A percentile compares a stretch with the other conserved stretches of the same genome.
These are phyloP conservation scores for Torymus texanus DNA, from an alignment of 2,888 invertebrate species.

Conservation along the genomic window DNA sequence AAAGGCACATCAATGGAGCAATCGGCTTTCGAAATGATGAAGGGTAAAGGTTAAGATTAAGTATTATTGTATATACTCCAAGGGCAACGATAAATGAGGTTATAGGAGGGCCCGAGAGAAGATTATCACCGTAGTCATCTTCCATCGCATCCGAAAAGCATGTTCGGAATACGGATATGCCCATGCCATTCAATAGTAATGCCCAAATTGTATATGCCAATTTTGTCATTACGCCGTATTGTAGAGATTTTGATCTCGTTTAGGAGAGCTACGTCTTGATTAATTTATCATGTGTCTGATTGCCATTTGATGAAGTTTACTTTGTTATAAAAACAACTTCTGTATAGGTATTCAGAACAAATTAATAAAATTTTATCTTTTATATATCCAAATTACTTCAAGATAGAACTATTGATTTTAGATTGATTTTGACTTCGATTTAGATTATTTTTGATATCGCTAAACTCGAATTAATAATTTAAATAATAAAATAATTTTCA, in stretches of 20 bases:
- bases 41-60: conserved; percentile 63
- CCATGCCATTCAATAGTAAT: conserved; percentile 58
- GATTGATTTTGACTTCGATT: no score
- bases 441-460: no score
- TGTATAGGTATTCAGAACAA: no score
- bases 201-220: conserved; percentile 68
- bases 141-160: conserved; percentile 65
- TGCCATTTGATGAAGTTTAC: neutral
- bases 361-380: no score
- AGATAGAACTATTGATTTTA: no score
- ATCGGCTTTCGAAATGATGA: conserved; percentile 62
- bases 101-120: conserved; percentile 63
- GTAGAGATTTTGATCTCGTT: no score
- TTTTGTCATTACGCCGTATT: conserved; percentile 61
- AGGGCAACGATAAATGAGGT: conserved; percentile 64
- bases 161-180: conserved; percentile 65
- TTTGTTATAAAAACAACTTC: conserved; percentile 1
- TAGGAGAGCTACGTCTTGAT: no score
- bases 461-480: no score
- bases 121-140: conserved; percentile 64
- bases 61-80: conserved; percentile 65
- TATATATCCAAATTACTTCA: no score
- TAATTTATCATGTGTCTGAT: no score
- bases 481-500: no score
- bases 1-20: conserved; percentile 60